A percentile compares a stretch with the other conserved stretches of the same genome.
Conservation (phyloP, 2,797 vertebrate species). For the Enteromius trimaculatus region DNA sequence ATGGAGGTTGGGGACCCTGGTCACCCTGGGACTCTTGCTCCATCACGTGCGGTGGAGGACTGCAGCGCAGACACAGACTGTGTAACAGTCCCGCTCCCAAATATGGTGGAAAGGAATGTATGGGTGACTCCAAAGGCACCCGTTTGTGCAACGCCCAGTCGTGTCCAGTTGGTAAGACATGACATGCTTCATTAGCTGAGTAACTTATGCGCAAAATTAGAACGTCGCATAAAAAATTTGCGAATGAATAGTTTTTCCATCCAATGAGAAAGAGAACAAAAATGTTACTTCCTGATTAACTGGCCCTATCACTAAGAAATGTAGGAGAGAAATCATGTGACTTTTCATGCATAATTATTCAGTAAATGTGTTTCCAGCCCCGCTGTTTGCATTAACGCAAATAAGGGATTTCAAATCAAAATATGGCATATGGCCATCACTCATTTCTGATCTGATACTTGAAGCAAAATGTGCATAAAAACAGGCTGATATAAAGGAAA, state of each 20-base stretch:
- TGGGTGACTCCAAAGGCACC: conserved; percentile 81
- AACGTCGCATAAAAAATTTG: not conserved
- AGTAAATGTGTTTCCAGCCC: not conserved
- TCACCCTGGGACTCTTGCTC: conserved; percentile 94
- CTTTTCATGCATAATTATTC: not conserved
- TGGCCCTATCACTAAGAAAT: not conserved
- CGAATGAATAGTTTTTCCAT: not conserved
- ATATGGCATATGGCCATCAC: not conserved
- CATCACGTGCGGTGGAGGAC: conserved; percentile 92
- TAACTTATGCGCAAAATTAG: not conserved
- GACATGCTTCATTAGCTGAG: not conserved
- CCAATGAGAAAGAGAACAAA: not conserved
- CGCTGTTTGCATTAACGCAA: not conserved
- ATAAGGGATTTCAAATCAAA: not conserved
- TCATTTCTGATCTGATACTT: not conserved
- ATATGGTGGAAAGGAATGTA: conserved; percentile 92
- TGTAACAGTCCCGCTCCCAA: conserved; percentile 92
- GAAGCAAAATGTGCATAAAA: not conserved
- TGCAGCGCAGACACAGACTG: conserved; percentile 88
- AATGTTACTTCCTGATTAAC: not conserved
- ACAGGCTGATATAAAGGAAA: not conserved
- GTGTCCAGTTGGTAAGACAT: conserved; percentile 89
- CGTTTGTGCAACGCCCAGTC: conserved; percentile 92
- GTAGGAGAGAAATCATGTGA: not conserved
- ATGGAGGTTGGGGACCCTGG: conserved; percentile 98